Percentiles rank a stretch among this genome's conserved stretches.
phyloP scores from a whole-genome alignment of 1,140 invertebrate species.

The Micrasema longulum region DNA sequence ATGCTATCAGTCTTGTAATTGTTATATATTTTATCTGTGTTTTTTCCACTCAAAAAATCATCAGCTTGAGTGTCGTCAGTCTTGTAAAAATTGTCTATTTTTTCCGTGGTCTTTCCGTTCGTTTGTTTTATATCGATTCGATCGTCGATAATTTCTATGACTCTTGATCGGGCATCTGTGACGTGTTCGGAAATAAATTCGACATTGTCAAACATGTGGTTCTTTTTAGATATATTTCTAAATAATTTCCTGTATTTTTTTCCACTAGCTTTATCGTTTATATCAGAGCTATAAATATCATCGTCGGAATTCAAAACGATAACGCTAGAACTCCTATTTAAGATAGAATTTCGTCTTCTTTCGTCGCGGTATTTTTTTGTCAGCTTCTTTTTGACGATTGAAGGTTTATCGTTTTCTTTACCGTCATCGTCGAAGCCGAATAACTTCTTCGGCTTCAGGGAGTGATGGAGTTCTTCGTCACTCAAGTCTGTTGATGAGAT shows the following conservation, averaged over 20 bases:
- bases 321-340: not conserved
- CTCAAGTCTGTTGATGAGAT: conserved; percentile 7
- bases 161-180: not conserved
- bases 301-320: conserved; percentile 14
- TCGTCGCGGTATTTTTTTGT: conserved; percentile 11
- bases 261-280: not conserved
- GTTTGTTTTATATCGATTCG: no score
- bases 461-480: conserved; percentile 1
- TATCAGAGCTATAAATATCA: not conserved
- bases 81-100: no score
- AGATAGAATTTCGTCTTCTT: not conserved
- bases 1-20: not conserved
- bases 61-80: no score
- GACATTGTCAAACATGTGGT: conserved; percentile 9
- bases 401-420: not conserved
- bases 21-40: not conserved
- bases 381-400: conserved; percentile 5
- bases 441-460: conserved; percentile 5
- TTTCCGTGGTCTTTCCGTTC: no score
- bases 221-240: not conserved
- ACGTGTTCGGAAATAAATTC: conserved; percentile 18
- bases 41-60: no score
- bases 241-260: conserved; percentile 17
- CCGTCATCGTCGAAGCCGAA: not conserved
- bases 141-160: conserved; percentile 17